Conservation (phyloP, 2,113 vertebrate species). For the Eptesicus fuscus region DNA sequence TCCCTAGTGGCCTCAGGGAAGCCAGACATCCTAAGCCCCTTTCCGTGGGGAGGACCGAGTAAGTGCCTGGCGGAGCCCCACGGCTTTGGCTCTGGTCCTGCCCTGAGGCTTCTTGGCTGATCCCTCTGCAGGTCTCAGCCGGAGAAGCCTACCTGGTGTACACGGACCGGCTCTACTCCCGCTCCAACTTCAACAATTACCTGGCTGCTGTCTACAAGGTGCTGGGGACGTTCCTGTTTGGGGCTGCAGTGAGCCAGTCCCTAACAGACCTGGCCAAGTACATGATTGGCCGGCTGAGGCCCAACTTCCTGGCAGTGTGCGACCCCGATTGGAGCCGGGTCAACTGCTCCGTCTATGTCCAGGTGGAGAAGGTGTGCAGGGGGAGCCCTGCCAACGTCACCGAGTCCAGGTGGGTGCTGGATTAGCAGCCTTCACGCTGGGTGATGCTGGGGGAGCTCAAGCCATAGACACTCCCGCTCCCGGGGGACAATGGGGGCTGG, state of each 20-base stretch:
- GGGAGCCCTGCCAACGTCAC: constrained; percentile 84
- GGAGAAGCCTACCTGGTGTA: constrained; percentile 95
- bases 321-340: constrained; percentile 84
- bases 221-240: constrained; percentile 90
- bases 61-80: background rate
- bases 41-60: no score
- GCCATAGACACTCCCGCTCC: background rate
- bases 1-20: background rate
- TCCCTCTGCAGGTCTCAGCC: constrained; percentile 81
- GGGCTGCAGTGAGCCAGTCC: constrained; percentile 88
- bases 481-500: background rate
- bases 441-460: background rate
- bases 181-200: constrained; percentile 93
- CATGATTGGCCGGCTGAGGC: constrained; percentile 92
- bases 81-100: no score
- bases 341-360: constrained; percentile 87
- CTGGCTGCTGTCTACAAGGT: constrained; percentile 92
- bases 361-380: constrained; percentile 86
- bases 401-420: constrained; percentile 89
- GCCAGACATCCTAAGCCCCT: background rate
- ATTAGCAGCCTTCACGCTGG: background rate
- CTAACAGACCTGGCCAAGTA: constrained; percentile 96
- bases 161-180: constrained; percentile 90
- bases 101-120: no score
- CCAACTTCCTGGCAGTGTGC: constrained; percentile 94